phyloP scores from a whole-genome alignment of 2,113 vertebrate species.

The Colossoma macropomum region DNA sequence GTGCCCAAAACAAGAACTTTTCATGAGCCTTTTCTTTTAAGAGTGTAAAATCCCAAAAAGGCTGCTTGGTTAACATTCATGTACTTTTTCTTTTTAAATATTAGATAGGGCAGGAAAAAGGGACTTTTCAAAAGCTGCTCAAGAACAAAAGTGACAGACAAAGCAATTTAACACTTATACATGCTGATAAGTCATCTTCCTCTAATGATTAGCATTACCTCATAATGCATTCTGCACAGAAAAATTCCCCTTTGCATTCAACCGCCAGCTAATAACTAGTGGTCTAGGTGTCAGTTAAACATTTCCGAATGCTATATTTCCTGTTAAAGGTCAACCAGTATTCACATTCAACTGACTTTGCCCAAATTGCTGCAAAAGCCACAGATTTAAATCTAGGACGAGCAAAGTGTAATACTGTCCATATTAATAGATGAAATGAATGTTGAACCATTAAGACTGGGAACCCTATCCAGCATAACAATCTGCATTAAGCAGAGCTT shows the following conservation, averaged over 20 bases:
- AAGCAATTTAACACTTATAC: not conserved
- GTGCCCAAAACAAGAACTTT: too few relatives aligned
- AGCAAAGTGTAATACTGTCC: not conserved
- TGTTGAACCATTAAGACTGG: not conserved
- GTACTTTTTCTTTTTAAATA: not conserved
- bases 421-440: not conserved
- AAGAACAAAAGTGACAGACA: not conserved
- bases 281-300: not conserved
- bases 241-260: slow-evolving; percentile 1
- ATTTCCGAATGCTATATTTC: not conserved
- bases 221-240: not conserved
- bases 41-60: too few relatives aligned
- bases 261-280: slow-evolving; percentile 10
- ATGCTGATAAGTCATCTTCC: not conserved
- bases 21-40: too few relatives aligned
- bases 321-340: slow-evolving; percentile 29
- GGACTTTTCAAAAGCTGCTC: not conserved
- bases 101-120: not conserved
- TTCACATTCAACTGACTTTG: not conserved
- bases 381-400: not conserved
- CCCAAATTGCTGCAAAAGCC: not conserved
- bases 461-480: not conserved
- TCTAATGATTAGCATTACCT: too few relatives aligned
- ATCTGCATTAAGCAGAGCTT: not conserved
- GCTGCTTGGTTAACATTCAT: not conserved